Percentiles rank a stretch among this genome's conserved stretches.
phyloP scores from a whole-genome alignment of 2,888 invertebrate species.

The Phlogophora meticulosa region DNA sequence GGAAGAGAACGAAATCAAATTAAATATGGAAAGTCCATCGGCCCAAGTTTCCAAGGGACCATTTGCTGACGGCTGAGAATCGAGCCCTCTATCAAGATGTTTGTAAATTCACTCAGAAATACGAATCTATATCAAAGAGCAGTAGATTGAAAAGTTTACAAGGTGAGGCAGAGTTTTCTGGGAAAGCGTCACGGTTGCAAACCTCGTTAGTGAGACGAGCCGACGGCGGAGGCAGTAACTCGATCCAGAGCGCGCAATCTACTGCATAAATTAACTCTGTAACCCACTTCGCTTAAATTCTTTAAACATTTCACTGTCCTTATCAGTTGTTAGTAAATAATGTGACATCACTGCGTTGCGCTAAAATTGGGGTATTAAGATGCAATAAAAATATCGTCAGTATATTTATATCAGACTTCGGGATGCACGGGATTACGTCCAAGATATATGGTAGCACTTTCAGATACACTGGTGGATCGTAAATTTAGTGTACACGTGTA shows the following conservation, averaged over 20 bases:
- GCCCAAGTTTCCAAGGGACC: conserved; percentile 9
- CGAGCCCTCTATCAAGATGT: conserved; percentile 19
- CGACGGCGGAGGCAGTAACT: conserved; percentile 54
- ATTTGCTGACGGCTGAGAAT: conserved; percentile 15
- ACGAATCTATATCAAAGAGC: conserved; percentile 27
- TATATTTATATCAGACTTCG: conserved; percentile 54
- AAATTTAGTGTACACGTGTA: conserved; percentile 58
- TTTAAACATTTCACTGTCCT: conserved; percentile 51
- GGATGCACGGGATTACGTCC: conserved; percentile 46
- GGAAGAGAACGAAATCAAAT: conserved; percentile 29
- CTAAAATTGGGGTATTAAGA: conserved; percentile 67
- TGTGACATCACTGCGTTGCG: conserved; percentile 72
- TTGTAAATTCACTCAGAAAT: conserved; percentile 42
- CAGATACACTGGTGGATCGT: conserved; percentile 36
- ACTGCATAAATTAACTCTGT: conserved; percentile 65
- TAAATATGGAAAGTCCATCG: conserved; percentile 30
- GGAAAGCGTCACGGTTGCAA: conserved; percentile 37
- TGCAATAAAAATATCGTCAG: conserved; percentile 60
- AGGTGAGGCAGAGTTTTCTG: conserved; percentile 43
- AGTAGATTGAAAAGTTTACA: conserved; percentile 49
- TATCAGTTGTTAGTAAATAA: conserved; percentile 61
- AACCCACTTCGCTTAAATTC: conserved; percentile 60
- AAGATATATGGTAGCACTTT: conserved; percentile 36
- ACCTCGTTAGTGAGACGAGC: conserved; percentile 58
- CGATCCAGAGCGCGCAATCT: conserved; percentile 61